A percentile compares a stretch with the other conserved stretches of the same genome.
phyloP scores from a whole-genome alignment of 2,113 vertebrate species.

The Lepus americanus region DNA sequence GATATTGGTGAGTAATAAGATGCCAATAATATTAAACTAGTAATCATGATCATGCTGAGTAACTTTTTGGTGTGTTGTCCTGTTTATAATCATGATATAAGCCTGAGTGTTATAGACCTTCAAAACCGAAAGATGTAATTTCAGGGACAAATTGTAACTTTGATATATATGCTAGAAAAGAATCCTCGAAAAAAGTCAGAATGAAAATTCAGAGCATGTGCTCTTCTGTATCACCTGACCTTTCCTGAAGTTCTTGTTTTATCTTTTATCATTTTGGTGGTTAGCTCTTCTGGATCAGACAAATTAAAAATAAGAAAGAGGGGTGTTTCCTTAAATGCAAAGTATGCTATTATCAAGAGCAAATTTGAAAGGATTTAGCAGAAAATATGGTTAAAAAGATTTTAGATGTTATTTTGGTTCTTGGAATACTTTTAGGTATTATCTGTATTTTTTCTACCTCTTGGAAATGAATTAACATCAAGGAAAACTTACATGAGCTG shows the following conservation, averaged over 20 bases:
- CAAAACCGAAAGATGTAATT: background rate
- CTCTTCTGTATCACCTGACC: background rate
- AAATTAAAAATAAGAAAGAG: constrained; percentile 46
- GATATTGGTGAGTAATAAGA: background rate
- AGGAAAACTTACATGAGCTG: background rate
- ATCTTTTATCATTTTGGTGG: background rate
- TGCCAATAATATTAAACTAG: background rate
- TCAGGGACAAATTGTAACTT: background rate
- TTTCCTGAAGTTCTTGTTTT: constrained; percentile 1
- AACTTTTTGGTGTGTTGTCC: background rate
- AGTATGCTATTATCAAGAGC: background rate
- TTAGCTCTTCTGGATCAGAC: constrained; percentile 21
- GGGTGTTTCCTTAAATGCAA: background rate
- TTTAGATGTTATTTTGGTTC: background rate
- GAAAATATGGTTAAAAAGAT: background rate
- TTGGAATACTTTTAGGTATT: constrained; percentile 1
- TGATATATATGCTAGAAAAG: background rate
- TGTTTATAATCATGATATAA: background rate
- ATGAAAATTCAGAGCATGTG: background rate
- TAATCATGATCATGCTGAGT: background rate
- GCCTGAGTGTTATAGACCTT: background rate
- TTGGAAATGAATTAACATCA: background rate
- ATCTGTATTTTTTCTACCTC: background rate
- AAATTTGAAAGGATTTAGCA: background rate
- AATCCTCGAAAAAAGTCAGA: background rate